phyloP scores from a whole-genome alignment of 1,140 invertebrate genomes.

The Reticulitermes speratus region DNA sequence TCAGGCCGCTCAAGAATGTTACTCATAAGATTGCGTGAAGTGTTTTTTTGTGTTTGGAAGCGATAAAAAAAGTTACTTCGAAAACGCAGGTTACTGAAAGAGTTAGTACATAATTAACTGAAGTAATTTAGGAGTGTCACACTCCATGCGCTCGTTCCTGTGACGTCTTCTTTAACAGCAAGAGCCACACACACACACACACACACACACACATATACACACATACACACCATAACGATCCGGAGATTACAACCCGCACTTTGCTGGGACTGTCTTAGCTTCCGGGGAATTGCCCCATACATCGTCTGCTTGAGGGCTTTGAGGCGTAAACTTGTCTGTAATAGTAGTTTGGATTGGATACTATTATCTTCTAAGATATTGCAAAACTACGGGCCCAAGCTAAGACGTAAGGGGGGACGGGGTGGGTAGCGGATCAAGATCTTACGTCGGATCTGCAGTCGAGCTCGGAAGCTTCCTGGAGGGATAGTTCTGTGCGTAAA shows the following conservation, averaged over 20 bases:
- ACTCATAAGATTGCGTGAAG: too few species aligned
- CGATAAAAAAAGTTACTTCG: not conserved
- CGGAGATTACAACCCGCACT: not conserved
- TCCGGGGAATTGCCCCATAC: not conserved
- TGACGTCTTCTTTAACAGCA: not conserved
- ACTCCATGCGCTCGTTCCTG: not conserved
- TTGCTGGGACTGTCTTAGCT: not conserved
- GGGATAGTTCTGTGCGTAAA: not conserved
- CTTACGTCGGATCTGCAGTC: not conserved
- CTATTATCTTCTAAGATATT: constrained; percentile 18
- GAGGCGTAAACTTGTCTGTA: constrained; percentile 5
- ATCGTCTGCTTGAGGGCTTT: not conserved
- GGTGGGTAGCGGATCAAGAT: not conserved
- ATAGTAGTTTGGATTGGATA: constrained; percentile 8
- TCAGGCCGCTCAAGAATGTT: too few species aligned
- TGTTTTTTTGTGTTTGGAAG: too few species aligned
- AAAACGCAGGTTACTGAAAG: not conserved
- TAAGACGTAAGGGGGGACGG: not conserved
- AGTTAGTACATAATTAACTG: not conserved
- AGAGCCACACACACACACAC: too few species aligned
- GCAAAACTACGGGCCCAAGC: not conserved
- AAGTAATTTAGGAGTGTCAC: not conserved
- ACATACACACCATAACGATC: too few species aligned
- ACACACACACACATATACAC: too few species aligned
- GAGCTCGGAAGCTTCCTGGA: not conserved